These are phyloP conservation scores for Pelagia noctiluca DNA, from an alignment of 30 jellyfish, hydroid and myxozoan genomes.

Conservation along the genomic window DNA sequence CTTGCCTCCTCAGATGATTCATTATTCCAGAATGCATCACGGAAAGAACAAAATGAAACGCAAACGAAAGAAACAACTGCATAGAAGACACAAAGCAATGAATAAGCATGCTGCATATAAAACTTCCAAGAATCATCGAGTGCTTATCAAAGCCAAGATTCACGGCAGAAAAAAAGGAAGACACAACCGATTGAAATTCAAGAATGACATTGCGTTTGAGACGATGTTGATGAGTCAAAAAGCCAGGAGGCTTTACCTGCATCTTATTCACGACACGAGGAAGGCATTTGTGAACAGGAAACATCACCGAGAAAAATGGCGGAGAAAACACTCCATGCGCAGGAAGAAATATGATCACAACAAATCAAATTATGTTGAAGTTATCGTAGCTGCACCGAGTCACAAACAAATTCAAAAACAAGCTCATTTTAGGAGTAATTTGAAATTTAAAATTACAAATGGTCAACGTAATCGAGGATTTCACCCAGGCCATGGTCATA, in stretches of 20 bases:
- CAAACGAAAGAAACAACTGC: no score
- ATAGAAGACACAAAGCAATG: no score
- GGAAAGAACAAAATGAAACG: no score
- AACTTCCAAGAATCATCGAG: no score
- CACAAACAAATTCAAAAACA: neutral
- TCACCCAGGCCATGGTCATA: neutral
- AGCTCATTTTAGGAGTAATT: neutral
- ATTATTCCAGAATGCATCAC: no score
- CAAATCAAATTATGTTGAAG: neutral
- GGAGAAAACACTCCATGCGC: conserved; percentile 24
- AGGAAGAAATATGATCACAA: neutral
- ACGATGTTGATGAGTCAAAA: conserved; percentile 56
- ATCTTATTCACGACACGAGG: conserved; percentile 65
- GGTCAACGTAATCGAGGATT: neutral
- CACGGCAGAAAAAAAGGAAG: no score
- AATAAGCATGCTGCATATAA: no score
- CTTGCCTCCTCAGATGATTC: no score
- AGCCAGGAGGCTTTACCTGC: conserved; percentile 69
- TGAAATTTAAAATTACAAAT: neutral
- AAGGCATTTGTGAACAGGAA: conserved; percentile 50
- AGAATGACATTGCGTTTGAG: conserved; percentile 10
- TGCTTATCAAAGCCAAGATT: no score
- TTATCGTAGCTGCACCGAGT: neutral
- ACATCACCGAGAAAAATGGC: neutral
- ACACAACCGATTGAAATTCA: no score